Conservation (phyloP, 2,113 vertebrate species). For the Nibea coibor region DNA sequence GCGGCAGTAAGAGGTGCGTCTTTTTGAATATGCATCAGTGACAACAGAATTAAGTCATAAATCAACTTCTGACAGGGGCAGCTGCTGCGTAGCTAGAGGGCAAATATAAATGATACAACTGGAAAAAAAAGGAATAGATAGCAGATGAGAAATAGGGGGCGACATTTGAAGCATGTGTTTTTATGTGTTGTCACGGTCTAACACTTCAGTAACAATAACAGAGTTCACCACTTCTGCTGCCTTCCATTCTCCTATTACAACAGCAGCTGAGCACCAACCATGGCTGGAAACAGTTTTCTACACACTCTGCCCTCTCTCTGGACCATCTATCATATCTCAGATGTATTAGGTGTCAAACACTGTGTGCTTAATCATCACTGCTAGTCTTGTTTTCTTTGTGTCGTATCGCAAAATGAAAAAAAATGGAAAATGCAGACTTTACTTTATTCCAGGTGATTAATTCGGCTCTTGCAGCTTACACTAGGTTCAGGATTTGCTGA, state of each 20-base stretch:
- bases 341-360: slow-evolving; percentile 65
- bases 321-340: slow-evolving; percentile 60
- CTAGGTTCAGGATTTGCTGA: slow-evolving; percentile 48
- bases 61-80: slow-evolving; percentile 45
- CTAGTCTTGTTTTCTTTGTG: slow-evolving; percentile 57
- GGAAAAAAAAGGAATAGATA: slow-evolving; percentile 1
- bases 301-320: slow-evolving; percentile 21
- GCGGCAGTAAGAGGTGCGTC: slow-evolving; percentile 5
- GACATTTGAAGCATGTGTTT: slow-evolving; percentile 25
- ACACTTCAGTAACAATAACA: slow-evolving; percentile 39
- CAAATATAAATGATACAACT: slow-evolving; percentile 28
- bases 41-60: slow-evolving; percentile 38
- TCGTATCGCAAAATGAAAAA: slow-evolving; percentile 69
- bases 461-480: slow-evolving; percentile 45
- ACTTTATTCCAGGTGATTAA: slow-evolving; percentile 74
- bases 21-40: slow-evolving; percentile 41
- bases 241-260: slow-evolving; percentile 8
- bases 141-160: neutral
- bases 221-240: slow-evolving; percentile 15
- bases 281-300: slow-evolving; percentile 21
- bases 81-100: slow-evolving; percentile 33
- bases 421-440: slow-evolving; percentile 50
- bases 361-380: slow-evolving; percentile 65
- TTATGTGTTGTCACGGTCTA: slow-evolving; percentile 19
- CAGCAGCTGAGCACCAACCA: slow-evolving; percentile 17